These are phyloP conservation scores for Antennarius maculatus DNA, from an alignment of 2,797 vertebrate genomes.

Conservation along the genomic window DNA sequence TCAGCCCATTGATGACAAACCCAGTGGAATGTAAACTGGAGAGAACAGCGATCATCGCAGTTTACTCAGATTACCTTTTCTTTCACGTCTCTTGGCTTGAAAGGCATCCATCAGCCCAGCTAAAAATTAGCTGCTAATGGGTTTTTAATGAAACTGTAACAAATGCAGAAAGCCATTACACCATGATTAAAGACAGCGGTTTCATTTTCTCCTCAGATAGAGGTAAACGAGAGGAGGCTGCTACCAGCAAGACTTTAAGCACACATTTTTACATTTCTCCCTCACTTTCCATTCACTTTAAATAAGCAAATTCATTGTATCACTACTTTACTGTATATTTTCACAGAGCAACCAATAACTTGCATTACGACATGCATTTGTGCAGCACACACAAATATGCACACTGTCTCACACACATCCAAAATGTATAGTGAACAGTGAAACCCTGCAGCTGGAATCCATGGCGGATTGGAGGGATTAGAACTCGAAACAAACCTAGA, in stretches of 20 bases:
- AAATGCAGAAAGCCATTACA: constrained; percentile 76
- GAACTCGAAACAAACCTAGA: constrained; percentile 65
- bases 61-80: constrained; percentile 65
- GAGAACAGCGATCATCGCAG: constrained; percentile 54
- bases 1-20: constrained; percentile 51
- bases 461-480: constrained; percentile 73
- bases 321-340: background rate
- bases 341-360: constrained; percentile 4
- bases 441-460: constrained; percentile 70
- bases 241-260: constrained; percentile 16
- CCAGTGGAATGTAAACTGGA: constrained; percentile 56
- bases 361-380: constrained; percentile 6
- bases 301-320: constrained; percentile 6
- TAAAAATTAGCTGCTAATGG: constrained; percentile 75
- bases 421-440: constrained; percentile 26
- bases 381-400: constrained; percentile 13
- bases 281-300: constrained; percentile 4
- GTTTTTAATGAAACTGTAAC: constrained; percentile 80
- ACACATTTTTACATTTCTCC: constrained; percentile 32
- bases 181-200: constrained; percentile 73
- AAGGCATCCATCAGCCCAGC: constrained; percentile 68
- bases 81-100: constrained; percentile 57
- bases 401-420: constrained; percentile 13
- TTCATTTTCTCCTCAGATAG: constrained; percentile 55
- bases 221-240: constrained; percentile 26